phyloP scores from a whole-genome alignment of 2,888 invertebrate species.

The Netelia melanura region DNA sequence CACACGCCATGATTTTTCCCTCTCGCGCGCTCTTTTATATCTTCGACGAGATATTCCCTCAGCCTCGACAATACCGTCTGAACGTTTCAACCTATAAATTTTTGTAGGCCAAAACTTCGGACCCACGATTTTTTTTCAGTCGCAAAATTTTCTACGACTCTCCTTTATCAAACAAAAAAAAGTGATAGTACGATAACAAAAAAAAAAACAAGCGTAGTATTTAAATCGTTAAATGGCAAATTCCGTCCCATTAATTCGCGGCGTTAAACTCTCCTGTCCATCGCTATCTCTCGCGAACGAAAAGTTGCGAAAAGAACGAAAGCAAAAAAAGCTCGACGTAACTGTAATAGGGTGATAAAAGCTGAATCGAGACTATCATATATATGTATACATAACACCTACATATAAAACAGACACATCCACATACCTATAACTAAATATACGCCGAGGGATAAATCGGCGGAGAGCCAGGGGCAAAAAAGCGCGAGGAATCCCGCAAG shows the following conservation, averaged over 20 bases:
- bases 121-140: not conserved
- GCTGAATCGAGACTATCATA: not conserved
- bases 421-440: not conserved
- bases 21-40: constrained; percentile 29
- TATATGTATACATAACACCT: not conserved
- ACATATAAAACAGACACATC: not conserved
- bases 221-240: not conserved
- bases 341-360: constrained; percentile 38
- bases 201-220: not conserved
- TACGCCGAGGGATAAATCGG: constrained; percentile 19
- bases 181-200: too few species aligned
- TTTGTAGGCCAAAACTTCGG: constrained; percentile 17
- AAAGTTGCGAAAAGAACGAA: constrained; percentile 12
- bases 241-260: not conserved
- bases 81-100: constrained; percentile 33
- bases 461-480: constrained; percentile 10
- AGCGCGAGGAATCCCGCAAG: constrained; percentile 10
- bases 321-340: too few species aligned
- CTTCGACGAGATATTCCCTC: constrained; percentile 13
- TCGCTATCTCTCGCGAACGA: not conserved
- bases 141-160: not conserved
- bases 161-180: not conserved
- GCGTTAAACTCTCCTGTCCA: not conserved
- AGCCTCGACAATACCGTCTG: not conserved
- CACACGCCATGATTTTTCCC: constrained; percentile 45